Evolutionary conservation across 2,888 invertebrate species (phyloP), one percentile per base, ranked within the genome.

Genomic region (Drosophila kanekoi): DNA sequence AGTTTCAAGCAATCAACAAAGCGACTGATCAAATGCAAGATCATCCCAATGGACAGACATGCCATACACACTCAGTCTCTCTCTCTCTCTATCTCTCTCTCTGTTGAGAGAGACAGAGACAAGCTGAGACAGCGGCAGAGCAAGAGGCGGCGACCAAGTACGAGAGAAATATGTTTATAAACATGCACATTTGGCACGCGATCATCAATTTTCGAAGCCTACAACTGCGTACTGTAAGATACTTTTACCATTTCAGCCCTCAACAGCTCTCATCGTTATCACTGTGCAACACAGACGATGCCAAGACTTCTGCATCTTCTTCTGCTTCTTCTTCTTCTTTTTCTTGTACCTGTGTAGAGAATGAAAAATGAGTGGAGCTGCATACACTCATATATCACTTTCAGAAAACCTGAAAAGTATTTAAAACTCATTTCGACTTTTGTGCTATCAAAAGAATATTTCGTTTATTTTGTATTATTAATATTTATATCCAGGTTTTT

Each of bases 1-100:
- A 88, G 87, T 87, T 88, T 81, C 78, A 87, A 88, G 87, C 85
- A 87, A 87, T 85, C 89, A 86, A 87, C 84, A 87, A 87, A 87
- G 86, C 87, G 83, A 83, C 87, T 83, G 83, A 83, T 83, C 87
- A 87, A 83, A 87, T 87, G 83, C 82, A 87, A 87, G 82, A 82
- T 82, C 82, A 87, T 82, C 85, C 81, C 81, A 87, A 68, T 77
- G 81, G 87, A 70, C 76, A 77, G 77, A 69, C 77, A 76, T 72
- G 73, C 73, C 63, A 72, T 77, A 64, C 59, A 58, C 43, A 58
- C 38, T 33, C 38, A 51, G 38, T 18, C 28, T n/a, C 11, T 11
- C 48, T 10, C 18, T 11, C n/a, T n/a, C n/a, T n/a, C n/a, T n/a
- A n/a, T n/a, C n/a, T n/a, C n/a, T 18, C 28, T n/a, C 11, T 11